Percentiles rank a stretch among this genome's conserved stretches.
These are phyloP conservation scores for Scaptomyza reducta DNA, from an alignment of 2,888 invertebrate species.

Conservation along the genomic window DNA sequence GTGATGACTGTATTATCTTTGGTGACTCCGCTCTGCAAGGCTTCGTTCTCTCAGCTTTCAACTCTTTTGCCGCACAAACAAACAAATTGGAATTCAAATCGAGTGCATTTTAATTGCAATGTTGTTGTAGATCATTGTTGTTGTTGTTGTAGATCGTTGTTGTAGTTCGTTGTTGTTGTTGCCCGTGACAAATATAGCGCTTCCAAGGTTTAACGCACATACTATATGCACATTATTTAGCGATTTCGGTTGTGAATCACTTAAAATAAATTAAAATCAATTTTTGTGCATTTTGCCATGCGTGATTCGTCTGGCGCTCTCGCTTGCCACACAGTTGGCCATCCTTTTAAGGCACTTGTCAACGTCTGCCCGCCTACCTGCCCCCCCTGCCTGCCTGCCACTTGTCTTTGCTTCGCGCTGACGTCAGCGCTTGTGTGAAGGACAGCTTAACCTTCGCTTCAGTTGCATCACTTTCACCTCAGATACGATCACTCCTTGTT, in stretches of 20 bases:
- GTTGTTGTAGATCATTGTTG: constrained; percentile 32
- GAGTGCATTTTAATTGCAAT: constrained; percentile 39
- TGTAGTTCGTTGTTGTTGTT: constrained; percentile 20
- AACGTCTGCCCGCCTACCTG: constrained; percentile 26
- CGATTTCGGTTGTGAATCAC: constrained; percentile 63
- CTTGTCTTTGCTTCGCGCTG: too few relatives aligned
- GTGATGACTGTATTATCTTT: neutral
- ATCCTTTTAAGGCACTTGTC: constrained; percentile 68
- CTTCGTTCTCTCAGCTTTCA: too few relatives aligned
- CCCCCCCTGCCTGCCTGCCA: neutral
- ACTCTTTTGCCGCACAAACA: constrained; percentile 11
- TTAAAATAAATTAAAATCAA: constrained; percentile 79
- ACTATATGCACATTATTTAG: constrained; percentile 17
- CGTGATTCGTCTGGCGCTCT: too few relatives aligned
- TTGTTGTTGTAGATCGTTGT: constrained; percentile 25
- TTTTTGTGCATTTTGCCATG: constrained; percentile 67
- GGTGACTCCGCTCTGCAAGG: neutral
- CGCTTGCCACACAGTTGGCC: too few relatives aligned
- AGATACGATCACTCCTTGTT: too few relatives aligned
- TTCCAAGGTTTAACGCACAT: constrained; percentile 55
- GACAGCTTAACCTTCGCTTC: constrained; percentile 45
- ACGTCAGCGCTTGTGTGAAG: constrained; percentile 31
- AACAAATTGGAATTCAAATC: constrained; percentile 44
- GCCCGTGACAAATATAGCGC: constrained; percentile 65
- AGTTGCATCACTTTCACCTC: constrained; percentile 57